phyloP scores from a whole-genome alignment of 1,140 invertebrate genomes.

The Atta cephalotes region DNA sequence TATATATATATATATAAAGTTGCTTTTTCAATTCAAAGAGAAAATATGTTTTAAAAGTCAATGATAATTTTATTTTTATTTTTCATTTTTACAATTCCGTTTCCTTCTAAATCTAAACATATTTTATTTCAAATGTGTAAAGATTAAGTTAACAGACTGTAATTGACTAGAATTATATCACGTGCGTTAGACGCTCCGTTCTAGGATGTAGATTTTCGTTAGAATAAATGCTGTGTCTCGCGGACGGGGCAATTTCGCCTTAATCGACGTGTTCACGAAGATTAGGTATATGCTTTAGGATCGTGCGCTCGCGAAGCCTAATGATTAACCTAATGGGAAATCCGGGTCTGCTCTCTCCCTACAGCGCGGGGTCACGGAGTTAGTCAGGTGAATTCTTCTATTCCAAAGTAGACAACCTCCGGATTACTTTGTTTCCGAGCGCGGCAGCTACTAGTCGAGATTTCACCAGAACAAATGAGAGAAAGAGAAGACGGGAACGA shows the following conservation, averaged over 20 bases:
- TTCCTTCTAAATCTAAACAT: background rate
- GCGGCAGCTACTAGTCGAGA: slow-evolving; percentile 30
- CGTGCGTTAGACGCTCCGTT: background rate
- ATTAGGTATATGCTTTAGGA: slow-evolving; percentile 63
- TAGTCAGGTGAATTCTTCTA: slow-evolving; percentile 71
- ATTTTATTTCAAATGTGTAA: background rate
- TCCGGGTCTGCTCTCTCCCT: slow-evolving; percentile 66
- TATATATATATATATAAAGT: too few relatives aligned
- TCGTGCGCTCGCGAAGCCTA: slow-evolving; percentile 60
- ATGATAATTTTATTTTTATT: background rate
- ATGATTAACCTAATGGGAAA: slow-evolving; percentile 74
- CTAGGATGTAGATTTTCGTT: slow-evolving; percentile 40
- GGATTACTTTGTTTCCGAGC: slow-evolving; percentile 66
- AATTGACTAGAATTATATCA: background rate
- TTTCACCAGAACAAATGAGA: slow-evolving; percentile 33
- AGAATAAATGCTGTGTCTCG: slow-evolving; percentile 51
- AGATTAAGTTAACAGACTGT: background rate
- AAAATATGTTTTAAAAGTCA: background rate
- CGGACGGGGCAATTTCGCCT: slow-evolving; percentile 54
- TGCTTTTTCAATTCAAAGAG: background rate
- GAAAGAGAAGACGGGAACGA: background rate
- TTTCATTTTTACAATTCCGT: background rate
- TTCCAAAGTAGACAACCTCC: slow-evolving; percentile 56
- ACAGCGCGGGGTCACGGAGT: slow-evolving; percentile 64
- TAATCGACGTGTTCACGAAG: slow-evolving; percentile 67